phyloP scores from a whole-genome alignment of 2,888 invertebrate genomes.

The Lepidochitona cinerea region DNA sequence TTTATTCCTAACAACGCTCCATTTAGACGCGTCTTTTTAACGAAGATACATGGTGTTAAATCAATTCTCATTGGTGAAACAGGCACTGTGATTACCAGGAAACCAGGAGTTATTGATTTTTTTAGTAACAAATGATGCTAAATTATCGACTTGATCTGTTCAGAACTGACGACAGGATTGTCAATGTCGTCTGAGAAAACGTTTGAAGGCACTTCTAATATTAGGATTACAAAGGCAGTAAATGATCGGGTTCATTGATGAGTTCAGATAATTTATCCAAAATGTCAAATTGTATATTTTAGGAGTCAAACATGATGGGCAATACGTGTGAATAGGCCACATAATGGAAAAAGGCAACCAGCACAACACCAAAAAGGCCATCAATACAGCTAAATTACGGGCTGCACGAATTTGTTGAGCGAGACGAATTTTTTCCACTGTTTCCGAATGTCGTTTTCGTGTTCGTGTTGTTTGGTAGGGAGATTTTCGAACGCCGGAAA shows the following conservation, averaged over 20 bases:
- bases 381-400: slow-evolving; percentile 94
- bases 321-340: slow-evolving; percentile 88
- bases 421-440: slow-evolving; percentile 72
- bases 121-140: too few species aligned
- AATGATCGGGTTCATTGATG: slow-evolving; percentile 81
- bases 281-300: slow-evolving; percentile 43
- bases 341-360: slow-evolving; percentile 97
- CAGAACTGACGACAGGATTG: too few species aligned
- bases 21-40: too few species aligned
- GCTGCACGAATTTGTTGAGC: slow-evolving; percentile 97
- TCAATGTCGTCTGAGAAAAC: neutral
- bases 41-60: too few species aligned
- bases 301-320: slow-evolving; percentile 17
- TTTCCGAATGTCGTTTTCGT: neutral
- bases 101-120: too few species aligned
- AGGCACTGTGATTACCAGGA: too few species aligned
- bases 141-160: too few species aligned
- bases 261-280: slow-evolving; percentile 58
- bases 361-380: slow-evolving; percentile 95
- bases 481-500: neutral
- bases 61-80: too few species aligned
- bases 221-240: slow-evolving; percentile 72
- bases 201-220: neutral
- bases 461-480: neutral
- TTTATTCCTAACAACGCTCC: too few species aligned